Percentiles rank a stretch among this genome's conserved stretches.
These are phyloP conservation scores for Tachypleus tridentatus DNA, from an alignment of 1,140 invertebrate species.

Conservation along the genomic window DNA sequence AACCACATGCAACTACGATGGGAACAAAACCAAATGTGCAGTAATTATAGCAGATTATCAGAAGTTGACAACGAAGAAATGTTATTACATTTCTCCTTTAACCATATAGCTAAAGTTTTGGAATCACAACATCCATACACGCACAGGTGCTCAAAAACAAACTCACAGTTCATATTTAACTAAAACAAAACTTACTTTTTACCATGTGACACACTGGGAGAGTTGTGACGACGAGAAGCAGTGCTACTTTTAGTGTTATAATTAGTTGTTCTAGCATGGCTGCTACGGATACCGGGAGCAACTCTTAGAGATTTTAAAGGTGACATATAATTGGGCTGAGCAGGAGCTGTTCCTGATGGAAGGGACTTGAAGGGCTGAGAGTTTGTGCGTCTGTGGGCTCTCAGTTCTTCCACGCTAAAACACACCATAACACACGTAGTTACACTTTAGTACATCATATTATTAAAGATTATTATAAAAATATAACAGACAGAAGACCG, in stretches of 20 bases:
- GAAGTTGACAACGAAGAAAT: too few relatives aligned
- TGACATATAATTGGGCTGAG: conserved; percentile 15
- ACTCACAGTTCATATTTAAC: too few relatives aligned
- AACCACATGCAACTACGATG: too few relatives aligned
- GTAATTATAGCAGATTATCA: too few relatives aligned
- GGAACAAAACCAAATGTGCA: too few relatives aligned
- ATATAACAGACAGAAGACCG: background rate
- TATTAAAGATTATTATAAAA: background rate
- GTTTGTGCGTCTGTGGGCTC: conserved; percentile 11
- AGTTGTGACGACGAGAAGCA: conserved; percentile 3
- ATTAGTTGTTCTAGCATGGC: background rate
- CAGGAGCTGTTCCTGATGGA: conserved; percentile 3
- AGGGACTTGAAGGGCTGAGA: conserved; percentile 15
- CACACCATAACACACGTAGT: too few relatives aligned
- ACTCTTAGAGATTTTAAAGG: conserved; percentile 14
- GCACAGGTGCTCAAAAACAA: too few relatives aligned
- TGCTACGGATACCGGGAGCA: background rate
- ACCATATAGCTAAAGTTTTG: too few relatives aligned
- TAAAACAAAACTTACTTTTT: conserved; percentile 6
- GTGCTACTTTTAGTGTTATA: background rate
- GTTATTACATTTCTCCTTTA: too few relatives aligned
- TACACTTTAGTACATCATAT: background rate
- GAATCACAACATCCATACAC: too few relatives aligned
- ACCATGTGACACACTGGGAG: conserved; percentile 5
- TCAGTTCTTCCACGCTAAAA: conserved; percentile 13